Evolutionary conservation across 2,888 invertebrate genomes (phyloP).

Genomic region (Smittia sp.): DNA sequence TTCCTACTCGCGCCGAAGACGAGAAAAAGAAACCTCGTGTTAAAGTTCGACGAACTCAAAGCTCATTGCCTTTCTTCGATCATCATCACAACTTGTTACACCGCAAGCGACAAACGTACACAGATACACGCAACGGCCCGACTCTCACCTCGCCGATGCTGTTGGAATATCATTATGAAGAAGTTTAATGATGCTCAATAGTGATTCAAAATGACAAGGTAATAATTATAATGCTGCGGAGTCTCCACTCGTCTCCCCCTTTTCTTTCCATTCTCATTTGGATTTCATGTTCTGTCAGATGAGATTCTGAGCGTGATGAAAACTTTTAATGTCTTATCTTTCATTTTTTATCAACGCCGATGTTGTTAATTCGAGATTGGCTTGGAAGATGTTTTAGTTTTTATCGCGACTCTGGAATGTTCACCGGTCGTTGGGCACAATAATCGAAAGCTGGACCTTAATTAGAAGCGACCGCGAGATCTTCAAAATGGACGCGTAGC

Average conservation of each 20-base stretch:
- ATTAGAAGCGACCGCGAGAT: background rate
- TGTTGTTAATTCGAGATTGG: background rate
- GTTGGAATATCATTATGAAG: conserved; percentile 41
- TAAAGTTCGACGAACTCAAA: conserved; percentile 22
- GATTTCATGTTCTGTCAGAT: conserved; percentile 21
- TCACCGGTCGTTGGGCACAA: background rate
- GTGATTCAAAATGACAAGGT: conserved; percentile 41
- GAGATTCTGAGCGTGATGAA: conserved; percentile 3
- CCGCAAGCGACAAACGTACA: conserved; percentile 25
- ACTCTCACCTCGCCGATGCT: background rate
- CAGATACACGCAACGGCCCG: background rate
- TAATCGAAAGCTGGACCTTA: background rate
- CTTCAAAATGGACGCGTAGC: background rate
- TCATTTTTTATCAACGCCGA: conserved; percentile 11
- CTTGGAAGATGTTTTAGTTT: background rate
- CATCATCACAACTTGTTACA: conserved; percentile 37
- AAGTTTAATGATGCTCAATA: conserved; percentile 41
- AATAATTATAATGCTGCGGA: conserved; percentile 40
- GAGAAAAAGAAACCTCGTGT: background rate
- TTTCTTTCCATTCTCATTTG: conserved; percentile 5
- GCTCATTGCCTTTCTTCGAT: conserved; percentile 28
- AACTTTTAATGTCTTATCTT: conserved; percentile 21
- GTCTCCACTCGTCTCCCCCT: background rate
- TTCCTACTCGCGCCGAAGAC: conserved; percentile 11
- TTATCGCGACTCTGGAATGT: conserved; percentile 3